phyloP scores from a whole-genome alignment of 2,888 invertebrate species.

The Aporophyla nigra region DNA sequence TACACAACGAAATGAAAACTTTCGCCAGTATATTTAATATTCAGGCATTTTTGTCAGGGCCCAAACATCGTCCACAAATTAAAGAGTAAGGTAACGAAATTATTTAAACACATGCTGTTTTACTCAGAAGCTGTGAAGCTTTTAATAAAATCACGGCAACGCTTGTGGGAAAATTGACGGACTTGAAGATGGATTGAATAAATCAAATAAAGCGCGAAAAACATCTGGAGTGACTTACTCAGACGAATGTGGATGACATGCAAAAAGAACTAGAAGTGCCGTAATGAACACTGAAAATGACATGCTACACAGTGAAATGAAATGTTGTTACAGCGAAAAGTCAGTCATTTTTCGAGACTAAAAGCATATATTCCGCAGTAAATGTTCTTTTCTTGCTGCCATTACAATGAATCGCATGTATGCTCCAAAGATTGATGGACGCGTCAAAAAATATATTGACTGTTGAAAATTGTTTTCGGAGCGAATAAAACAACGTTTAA shows the following conservation, averaged over 20 bases:
- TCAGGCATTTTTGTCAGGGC: neutral
- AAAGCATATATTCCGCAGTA: neutral
- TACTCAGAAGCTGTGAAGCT: neutral
- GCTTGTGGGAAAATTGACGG: neutral
- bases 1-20: neutral
- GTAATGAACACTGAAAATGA: neutral
- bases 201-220: neutral
- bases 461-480: neutral
- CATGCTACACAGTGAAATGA: neutral
- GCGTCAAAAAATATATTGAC: conserved; percentile 9
- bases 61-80: neutral
- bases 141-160: neutral
- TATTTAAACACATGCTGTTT: neutral
- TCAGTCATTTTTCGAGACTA: neutral
- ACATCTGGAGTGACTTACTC: no score
- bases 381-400: neutral
- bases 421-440: conserved; percentile 2
- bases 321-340: no score
- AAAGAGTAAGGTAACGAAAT: no score
- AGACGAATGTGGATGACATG: neutral
- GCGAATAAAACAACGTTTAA: neutral
- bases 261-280: neutral
- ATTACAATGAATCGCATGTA: neutral
- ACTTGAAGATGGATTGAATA: neutral
- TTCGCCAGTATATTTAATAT: conserved; percentile 5